Evolutionary conservation across 2,113 vertebrate species (phyloP).

Genomic region (Psophia crepitans): DNA sequence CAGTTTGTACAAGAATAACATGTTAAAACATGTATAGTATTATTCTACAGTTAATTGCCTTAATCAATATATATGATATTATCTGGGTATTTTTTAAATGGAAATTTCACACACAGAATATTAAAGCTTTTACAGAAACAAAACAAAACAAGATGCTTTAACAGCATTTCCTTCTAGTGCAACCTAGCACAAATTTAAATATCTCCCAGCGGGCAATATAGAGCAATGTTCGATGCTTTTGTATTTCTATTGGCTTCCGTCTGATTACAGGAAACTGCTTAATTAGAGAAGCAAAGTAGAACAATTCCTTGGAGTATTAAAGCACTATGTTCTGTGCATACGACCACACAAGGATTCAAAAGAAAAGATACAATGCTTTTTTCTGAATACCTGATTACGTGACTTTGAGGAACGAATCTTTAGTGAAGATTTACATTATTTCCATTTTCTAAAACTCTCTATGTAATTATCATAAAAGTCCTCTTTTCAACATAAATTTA

Average conservation of each 20-base stretch:
- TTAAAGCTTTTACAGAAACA: neutral
- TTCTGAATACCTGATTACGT: neutral
- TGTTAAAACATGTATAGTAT: neutral
- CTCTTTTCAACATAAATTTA: neutral
- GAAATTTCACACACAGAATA: neutral
- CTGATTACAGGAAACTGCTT: constrained; percentile 67
- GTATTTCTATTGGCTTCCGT: constrained; percentile 20
- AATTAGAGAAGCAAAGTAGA: constrained; percentile 50
- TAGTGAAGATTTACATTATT: neutral
- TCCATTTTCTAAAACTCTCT: neutral
- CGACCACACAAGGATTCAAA: neutral
- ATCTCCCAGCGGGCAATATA: constrained; percentile 66
- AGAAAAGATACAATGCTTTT: neutral
- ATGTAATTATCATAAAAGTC: neutral
- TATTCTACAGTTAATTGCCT: neutral
- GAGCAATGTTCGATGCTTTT: constrained; percentile 22
- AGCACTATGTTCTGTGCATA: neutral
- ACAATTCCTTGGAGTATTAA: constrained; percentile 33
- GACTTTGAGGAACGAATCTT: neutral
- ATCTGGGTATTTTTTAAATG: neutral
- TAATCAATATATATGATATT: neutral
- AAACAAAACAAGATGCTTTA: constrained; percentile 54
- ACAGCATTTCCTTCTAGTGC: constrained; percentile 68
- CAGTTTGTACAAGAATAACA: neutral
- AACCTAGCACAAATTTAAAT: constrained; percentile 78